Evolutionary conservation across 2,113 vertebrate genomes (phyloP), one percentile per base, ranked within the genome.

Genomic region (Zosterops hypoxanthus): DNA sequence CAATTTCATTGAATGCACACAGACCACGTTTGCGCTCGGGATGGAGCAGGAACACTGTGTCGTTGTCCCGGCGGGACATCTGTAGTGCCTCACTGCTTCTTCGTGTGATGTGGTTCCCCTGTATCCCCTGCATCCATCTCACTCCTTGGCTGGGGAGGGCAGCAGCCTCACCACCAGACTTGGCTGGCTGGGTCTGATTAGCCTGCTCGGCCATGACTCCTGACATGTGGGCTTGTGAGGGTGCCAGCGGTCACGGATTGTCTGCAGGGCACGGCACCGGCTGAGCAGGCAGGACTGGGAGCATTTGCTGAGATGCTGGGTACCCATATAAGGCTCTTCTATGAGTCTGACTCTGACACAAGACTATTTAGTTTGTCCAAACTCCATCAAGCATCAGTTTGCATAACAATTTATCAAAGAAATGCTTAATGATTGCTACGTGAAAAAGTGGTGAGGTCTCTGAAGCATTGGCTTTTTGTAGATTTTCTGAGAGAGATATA

Each of bases 321-420:
- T 93, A 82, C 82, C 85, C 85, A 47, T 93, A 82, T 88, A 94
- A 94, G 90, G 80, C 64, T 71, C 56, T 56, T 44, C 77, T 66
- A 10, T 49, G 65, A 96, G 86, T 55, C 90, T 66, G 47, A 60
- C 65, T 91, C 88, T 91, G 80, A 92, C 91, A 89, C 71, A 71
- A 68, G 69, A 56, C 83, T 93, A 22, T 90, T 88, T 56, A 68
- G 88, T 90, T 83, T 47, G 52, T 61, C 78, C 60, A 69, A 65
- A 92, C 73, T 85, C 91, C 53, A 52, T 88, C 55, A 63, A 78
- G 77, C 59, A 16, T 71, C 64, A 53, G 69, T 95, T 93, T 88
- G 90, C 72, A 14, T 87, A 88, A 68, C 47, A 50, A 12, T 92
- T 93, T 93, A 41, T 83, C 86, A 49, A 82, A 70, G 41, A 72